Conservation (phyloP, 1,140 invertebrate species). For the Drosophila chauvacae region DNA sequence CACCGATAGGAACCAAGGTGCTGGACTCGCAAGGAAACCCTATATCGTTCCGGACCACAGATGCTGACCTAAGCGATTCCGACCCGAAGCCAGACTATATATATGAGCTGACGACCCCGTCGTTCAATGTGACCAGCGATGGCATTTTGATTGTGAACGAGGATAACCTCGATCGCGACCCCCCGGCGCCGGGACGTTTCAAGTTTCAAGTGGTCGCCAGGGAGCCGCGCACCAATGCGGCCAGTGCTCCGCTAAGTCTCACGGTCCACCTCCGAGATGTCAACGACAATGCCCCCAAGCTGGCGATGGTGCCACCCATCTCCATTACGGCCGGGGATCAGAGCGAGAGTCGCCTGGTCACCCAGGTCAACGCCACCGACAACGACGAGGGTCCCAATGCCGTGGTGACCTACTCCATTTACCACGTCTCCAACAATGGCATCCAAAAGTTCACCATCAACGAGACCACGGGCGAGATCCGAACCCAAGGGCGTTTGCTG, state of each 20-base stretch:
- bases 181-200: conserved; percentile 92
- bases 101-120: conserved; percentile 93
- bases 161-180: conserved; percentile 93
- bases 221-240: conserved; percentile 90
- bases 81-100: conserved; percentile 91
- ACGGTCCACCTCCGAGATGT: conserved; percentile 92
- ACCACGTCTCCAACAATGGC: conserved; percentile 95
- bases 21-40: conserved; percentile 88
- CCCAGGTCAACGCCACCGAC: conserved; percentile 92
- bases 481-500: conserved; percentile 90
- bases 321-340: conserved; percentile 92
- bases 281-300: conserved; percentile 93
- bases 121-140: conserved; percentile 91
- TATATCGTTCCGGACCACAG: conserved; percentile 90
- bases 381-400: conserved; percentile 94
- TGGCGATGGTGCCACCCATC: conserved; percentile 91
- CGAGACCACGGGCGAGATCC: conserved; percentile 90
- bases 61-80: conserved; percentile 92
- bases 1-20: conserved; percentile 92
- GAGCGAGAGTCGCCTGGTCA: conserved; percentile 89
- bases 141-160: conserved; percentile 92
- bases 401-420: conserved; percentile 92
- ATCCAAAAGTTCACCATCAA: conserved; percentile 93
- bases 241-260: conserved; percentile 91
- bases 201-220: conserved; percentile 92